These are phyloP conservation scores for Tautogolabrus adspersus DNA, from an alignment of 2,113 vertebrate species.

Conservation along the genomic window DNA sequence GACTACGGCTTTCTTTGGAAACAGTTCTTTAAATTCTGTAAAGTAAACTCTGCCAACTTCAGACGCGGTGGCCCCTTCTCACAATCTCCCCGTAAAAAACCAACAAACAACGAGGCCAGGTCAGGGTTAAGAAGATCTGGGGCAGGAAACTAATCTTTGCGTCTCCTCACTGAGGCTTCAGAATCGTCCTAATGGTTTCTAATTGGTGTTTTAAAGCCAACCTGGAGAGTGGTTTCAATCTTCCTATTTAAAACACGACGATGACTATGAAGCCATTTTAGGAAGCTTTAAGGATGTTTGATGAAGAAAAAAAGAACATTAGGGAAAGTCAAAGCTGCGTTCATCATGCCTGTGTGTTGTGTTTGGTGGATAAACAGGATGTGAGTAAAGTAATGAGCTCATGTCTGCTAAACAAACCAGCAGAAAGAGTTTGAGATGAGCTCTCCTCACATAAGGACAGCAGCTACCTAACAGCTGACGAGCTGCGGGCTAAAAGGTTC, in stretches of 20 bases:
- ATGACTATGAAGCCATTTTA: too few relatives aligned
- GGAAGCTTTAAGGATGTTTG: neutral
- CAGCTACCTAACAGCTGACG: constrained; percentile 25
- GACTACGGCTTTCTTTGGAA: constrained; percentile 13
- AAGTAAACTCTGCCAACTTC: constrained; percentile 47
- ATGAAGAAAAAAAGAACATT: neutral
- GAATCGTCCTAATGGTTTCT: neutral
- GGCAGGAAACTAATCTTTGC: constrained; percentile 33
- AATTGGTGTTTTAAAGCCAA: neutral
- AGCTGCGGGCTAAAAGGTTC: constrained; percentile 1
- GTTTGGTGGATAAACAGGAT: constrained; percentile 40
- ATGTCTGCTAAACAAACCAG: neutral
- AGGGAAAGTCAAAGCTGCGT: neutral
- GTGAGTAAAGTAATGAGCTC: constrained; percentile 4
- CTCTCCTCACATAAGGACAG: neutral
- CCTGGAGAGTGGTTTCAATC: neutral
- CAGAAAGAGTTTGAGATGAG: too few relatives aligned
- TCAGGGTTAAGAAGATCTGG: constrained; percentile 20
- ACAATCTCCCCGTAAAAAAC: constrained; percentile 25
- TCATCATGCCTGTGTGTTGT: constrained; percentile 3
- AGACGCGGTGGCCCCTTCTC: constrained; percentile 31
- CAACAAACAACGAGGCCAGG: constrained; percentile 48
- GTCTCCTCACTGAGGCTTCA: neutral
- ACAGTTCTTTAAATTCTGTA: constrained; percentile 26
- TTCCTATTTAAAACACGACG: too few relatives aligned